These are phyloP conservation scores for Oplegnathus fasciatus DNA, from an alignment of 2,113 vertebrate genomes.

Conservation along the genomic window DNA sequence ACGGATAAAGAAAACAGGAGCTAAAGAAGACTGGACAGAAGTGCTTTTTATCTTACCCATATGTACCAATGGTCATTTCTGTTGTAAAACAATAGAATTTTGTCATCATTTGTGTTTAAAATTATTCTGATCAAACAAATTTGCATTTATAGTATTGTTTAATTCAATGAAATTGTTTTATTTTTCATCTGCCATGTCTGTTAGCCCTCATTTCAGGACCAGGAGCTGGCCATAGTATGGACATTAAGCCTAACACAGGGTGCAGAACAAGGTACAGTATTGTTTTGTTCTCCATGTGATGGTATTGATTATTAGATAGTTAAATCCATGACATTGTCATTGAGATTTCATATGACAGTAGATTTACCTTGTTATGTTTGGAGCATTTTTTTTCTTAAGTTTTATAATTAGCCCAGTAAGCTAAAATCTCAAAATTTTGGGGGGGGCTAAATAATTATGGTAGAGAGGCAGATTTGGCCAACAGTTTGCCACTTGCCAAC, in stretches of 20 bases:
- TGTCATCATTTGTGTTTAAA: background rate
- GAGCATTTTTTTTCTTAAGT: background rate
- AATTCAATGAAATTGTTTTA: background rate
- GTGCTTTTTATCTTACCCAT: too few relatives aligned
- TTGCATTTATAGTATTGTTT: background rate
- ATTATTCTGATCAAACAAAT: background rate
- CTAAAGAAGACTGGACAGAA: too few relatives aligned
- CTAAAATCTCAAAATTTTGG: background rate
- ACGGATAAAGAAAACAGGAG: too few relatives aligned
- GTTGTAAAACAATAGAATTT: background rate
- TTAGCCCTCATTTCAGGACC: background rate
- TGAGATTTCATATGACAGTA: background rate
- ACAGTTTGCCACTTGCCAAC: too few relatives aligned
- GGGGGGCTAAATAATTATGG: background rate
- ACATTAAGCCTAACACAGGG: too few relatives aligned
- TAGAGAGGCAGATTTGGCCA: too few relatives aligned
- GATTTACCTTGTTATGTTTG: background rate
- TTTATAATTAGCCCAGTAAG: background rate
- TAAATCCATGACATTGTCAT: background rate
- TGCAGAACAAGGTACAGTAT: background rate
- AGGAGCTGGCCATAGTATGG: background rate
- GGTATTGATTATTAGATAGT: background rate
- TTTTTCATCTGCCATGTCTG: background rate
- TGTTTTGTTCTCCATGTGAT: background rate
- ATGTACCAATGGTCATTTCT: too few relatives aligned